phyloP scores from a whole-genome alignment of 2,113 vertebrate genomes.

The Hucho hucho region DNA sequence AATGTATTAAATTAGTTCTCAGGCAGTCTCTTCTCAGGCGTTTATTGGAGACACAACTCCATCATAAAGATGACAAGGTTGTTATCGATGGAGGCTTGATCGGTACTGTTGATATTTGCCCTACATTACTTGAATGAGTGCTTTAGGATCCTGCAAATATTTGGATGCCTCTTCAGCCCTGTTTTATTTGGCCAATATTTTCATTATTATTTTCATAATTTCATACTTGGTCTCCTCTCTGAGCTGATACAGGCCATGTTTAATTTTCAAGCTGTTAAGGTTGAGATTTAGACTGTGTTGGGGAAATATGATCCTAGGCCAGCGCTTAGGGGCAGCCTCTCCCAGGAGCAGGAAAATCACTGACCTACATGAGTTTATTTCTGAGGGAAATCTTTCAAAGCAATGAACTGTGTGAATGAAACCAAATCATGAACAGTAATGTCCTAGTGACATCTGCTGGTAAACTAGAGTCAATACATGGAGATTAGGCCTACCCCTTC shows the following conservation, averaged over 20 bases:
- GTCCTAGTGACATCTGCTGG: conserved; percentile 52
- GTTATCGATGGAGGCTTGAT: not conserved
- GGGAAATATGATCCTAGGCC: conserved; percentile 32
- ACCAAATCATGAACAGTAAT: not conserved
- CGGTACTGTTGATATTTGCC: not conserved
- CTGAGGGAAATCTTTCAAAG: conserved; percentile 21
- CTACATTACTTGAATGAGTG: not conserved
- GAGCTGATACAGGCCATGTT: conserved; percentile 5
- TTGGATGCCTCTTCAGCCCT: not conserved
- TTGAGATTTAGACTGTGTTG: conserved; percentile 12
- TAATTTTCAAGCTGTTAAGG: conserved; percentile 2
- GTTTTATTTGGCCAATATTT: not conserved
- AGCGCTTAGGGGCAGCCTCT: conserved; percentile 33
- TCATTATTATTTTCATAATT: not conserved
- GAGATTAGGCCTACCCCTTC: not conserved
- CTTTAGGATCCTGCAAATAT: not conserved
- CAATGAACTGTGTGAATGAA: conserved; percentile 20
- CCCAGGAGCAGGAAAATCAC: conserved; percentile 37
- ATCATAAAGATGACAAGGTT: not conserved
- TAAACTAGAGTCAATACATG: conserved; percentile 19
- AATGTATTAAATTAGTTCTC: no score
- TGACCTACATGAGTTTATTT: conserved; percentile 49
- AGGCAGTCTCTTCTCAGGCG: no score
- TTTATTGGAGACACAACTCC: no score
- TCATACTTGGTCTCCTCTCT: not conserved